Evolutionary conservation across 2,888 invertebrate species (phyloP).

Genomic region (Himalopsyche anomala): DNA sequence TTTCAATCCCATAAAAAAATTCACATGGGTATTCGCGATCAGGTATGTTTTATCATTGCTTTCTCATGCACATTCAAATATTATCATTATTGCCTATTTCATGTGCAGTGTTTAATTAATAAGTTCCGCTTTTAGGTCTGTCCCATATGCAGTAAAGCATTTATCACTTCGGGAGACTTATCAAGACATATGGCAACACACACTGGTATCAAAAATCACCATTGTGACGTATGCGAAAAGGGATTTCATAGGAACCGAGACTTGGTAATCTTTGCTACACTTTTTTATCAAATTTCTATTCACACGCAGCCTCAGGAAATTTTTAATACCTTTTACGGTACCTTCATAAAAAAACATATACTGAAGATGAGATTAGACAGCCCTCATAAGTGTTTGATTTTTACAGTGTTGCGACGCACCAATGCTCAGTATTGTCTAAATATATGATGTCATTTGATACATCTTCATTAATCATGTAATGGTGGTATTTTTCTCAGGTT

Average conservation of each 20-base stretch:
- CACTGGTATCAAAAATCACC: constrained; percentile 77
- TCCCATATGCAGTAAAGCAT: constrained; percentile 78
- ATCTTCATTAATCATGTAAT: neutral
- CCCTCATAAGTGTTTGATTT: too few species aligned
- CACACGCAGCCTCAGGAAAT: too few species aligned
- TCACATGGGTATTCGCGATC: constrained; percentile 79
- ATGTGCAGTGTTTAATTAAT: too few species aligned
- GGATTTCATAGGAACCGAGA: constrained; percentile 78
- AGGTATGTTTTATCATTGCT: constrained; percentile 70
- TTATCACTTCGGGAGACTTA: constrained; percentile 79
- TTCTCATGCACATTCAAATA: neutral
- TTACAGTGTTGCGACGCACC: too few species aligned
- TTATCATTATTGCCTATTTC: neutral
- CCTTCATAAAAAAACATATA: too few species aligned
- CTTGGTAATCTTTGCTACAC: constrained; percentile 71
- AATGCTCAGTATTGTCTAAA: too few species aligned
- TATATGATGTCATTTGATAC: neutral
- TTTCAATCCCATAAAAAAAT: constrained; percentile 81
- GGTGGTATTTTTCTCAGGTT: constrained; percentile 46
- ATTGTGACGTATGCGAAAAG: constrained; percentile 78
- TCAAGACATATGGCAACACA: constrained; percentile 79
- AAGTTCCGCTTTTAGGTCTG: constrained; percentile 71
- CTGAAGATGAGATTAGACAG: too few species aligned
- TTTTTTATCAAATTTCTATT: too few species aligned
- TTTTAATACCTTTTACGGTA: too few species aligned